Percentiles rank a stretch among this genome's conserved stretches.
Evolutionary conservation across 2,113 vertebrate genomes (phyloP).

Genomic region (Heptranchias perlo): DNA sequence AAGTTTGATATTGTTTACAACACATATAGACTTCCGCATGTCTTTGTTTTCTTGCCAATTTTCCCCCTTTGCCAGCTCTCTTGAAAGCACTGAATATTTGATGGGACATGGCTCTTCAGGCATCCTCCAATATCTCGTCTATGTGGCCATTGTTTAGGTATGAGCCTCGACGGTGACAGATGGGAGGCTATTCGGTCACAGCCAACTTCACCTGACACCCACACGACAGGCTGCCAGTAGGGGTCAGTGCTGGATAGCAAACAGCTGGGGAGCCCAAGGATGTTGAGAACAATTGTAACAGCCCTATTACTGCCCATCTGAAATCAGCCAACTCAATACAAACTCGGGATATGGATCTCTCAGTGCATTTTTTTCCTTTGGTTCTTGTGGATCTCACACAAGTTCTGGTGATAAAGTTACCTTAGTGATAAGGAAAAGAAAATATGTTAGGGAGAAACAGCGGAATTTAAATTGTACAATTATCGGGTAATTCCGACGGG

Average conservation of each 20-base stretch:
- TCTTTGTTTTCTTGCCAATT: background rate
- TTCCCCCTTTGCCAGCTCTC: background rate
- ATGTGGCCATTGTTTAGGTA: background rate
- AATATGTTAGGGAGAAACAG: background rate
- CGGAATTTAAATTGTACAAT: background rate
- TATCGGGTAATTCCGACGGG: background rate
- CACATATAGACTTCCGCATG: background rate
- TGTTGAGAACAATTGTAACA: background rate
- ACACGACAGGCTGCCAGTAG: background rate
- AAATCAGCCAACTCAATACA: background rate
- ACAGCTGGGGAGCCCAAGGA: background rate
- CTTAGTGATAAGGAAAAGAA: background rate
- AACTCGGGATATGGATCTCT: background rate
- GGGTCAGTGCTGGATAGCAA: background rate
- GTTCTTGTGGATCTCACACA: background rate
- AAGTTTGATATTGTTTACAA: background rate
- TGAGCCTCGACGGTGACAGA: background rate
- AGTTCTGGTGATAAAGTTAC: background rate
- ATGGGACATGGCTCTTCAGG: background rate
- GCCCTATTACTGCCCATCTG: background rate
- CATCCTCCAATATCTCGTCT: background rate
- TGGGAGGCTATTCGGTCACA: background rate
- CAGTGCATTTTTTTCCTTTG: background rate
- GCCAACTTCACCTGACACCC: background rate
- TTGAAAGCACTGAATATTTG: background rate